Base-by-base conservation (phyloP, 2,888 invertebrate species). In the Seira ritae region DNA sequence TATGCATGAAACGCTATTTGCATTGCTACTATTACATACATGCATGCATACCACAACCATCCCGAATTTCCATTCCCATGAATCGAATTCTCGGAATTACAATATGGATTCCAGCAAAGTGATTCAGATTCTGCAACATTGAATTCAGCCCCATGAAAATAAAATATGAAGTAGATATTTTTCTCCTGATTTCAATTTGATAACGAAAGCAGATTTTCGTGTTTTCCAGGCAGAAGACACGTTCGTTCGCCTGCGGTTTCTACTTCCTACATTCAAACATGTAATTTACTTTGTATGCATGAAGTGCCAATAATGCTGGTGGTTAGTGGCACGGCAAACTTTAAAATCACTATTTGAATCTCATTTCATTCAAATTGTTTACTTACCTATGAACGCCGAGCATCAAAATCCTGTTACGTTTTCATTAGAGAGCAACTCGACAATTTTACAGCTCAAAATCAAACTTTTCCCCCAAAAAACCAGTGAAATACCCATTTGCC, bases 371-470 rank as follows among this genome's bases (percentile, higher is more conserved):
- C 6, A 12, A 50, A 3, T 50, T 50, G 50, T 50, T 50, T 50
- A 50, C 15, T 50, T 50, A n/a, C 50, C 50, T 50, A 12, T n/a
- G 50, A 31, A 50, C n/a, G n/a, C 50, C 50, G 12, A 8, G 50
- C 15, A 12, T 50, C 50, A 50, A 50, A 50, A 50, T 15, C 50
- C 50, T 50, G 2, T 50, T 50, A 50, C 3, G 12, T n/a, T 50
- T 50, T 50, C 50, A 31, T 31, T 31, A 50, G 50, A 50, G 50
- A 50, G 50, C 31, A 31, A 31, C n/a, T 42, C 50, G 50, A 50
- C 15, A 15, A 50, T 42, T 42, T 42, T 42, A 8, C 12, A 42
- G 42, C 42, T 42, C 42, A 12, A n/a, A n/a, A n/a, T n/a, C n/a
- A n/a, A n/a, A n/a, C n/a, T n/a, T n/a, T n/a, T n/a, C n/a, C n/a